Base-by-base conservation (phyloP, 2,113 vertebrate species). In the Ammospiza nelsoni region DNA sequence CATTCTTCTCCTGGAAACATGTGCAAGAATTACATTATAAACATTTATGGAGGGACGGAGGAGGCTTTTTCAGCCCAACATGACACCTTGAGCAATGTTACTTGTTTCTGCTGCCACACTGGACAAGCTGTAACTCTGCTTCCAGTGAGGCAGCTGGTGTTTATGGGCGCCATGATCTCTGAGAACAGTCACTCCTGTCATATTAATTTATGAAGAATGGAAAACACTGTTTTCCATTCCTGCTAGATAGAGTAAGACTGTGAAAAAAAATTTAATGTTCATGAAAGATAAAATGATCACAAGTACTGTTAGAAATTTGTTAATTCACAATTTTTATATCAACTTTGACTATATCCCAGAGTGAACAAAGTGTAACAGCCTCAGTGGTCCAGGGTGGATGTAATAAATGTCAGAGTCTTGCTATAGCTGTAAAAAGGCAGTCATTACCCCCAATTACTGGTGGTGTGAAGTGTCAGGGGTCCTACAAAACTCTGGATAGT, bases 361-460 rank as follows among this genome's bases (percentile, higher is more conserved):
- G 23, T 1, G 12, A 67, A 44, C 9, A 29, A 77, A 66, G 8
- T 21, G 4, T 21, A 84, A 59, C 11, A 82, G 15, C 9, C 37
- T 76, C 39, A 63, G 33, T 2, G 1, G 15, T 0, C 1, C 9
- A 48, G 59, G 5, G 14, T 43, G 22, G 18, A 18, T 22, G 6
- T 21, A 79, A 61, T 41, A 76, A 83, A 55, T 48, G 22, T 25
- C 5, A 15, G 12, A 3, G 3, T 75, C 61, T 65, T 67, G 16
- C 24, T 91, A 21, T 49, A 21, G n/a, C 15, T 73, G 20, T 51
- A 51, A 52, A 84, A 91, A 76, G 31, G 29, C 37, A 91, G 21
- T 14, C 22, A 54, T 51, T 43, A 67, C 1, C 4, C 17, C 16
- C 19, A 51, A 7, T 11, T 87, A 85, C 5, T 43, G 37, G 39